Percentiles rank a stretch among this genome's conserved stretches.
phyloP scores from a whole-genome alignment of 2,113 vertebrate species.

The Triplophysa rosa region DNA sequence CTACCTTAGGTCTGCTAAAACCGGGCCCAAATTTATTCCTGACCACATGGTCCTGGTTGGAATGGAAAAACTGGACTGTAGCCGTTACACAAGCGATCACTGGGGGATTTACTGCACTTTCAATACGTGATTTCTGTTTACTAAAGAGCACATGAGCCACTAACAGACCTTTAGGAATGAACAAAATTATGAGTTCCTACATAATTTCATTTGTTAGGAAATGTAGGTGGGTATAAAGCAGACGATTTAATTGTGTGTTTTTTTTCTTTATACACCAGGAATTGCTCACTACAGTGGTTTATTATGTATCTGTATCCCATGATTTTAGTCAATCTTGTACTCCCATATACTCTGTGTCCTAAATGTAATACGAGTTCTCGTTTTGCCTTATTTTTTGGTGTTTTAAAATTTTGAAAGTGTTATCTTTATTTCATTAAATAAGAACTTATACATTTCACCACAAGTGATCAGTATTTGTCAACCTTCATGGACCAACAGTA shows the following conservation, averaged over 20 bases:
- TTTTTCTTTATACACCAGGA: neutral
- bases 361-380: neutral
- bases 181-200: too few relatives aligned
- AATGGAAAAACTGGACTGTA: conserved; percentile 90
- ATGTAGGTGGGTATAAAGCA: neutral
- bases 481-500: neutral
- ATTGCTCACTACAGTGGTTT: neutral
- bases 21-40: conserved; percentile 70
- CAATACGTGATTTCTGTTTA: conserved; percentile 29
- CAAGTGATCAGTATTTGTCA: conserved; percentile 18
- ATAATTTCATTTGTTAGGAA: neutral
- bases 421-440: neutral
- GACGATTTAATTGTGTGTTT: neutral
- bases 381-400: neutral
- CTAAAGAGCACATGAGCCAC: neutral
- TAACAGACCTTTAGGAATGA: neutral
- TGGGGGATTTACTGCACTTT: conserved; percentile 92
- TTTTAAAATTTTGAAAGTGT: neutral
- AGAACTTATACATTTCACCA: neutral
- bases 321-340: neutral
- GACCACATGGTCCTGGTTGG: conserved; percentile 86
- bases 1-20: conserved; percentile 75
- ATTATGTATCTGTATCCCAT: neutral
- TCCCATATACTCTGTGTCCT: neutral
- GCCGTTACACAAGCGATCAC: conserved; percentile 90